Evolutionary conservation across 2,888 invertebrate genomes (phyloP), one percentile per base, ranked within the genome.

Genomic region (Ditylenchus weischeri): DNA sequence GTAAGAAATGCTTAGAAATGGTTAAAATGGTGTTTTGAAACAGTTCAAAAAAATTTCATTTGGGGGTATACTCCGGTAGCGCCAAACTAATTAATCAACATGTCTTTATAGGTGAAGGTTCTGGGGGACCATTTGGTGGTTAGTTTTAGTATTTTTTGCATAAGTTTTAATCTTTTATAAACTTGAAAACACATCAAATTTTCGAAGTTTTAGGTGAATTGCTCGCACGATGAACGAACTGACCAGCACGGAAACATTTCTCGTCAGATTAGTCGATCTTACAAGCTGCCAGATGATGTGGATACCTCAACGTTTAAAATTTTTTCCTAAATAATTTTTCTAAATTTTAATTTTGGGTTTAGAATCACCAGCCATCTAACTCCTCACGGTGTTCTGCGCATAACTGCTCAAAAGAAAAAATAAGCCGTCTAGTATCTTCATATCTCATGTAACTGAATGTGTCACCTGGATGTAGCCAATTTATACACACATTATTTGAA

Each of bases 41-140:
- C n/a, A n/a, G n/a, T n/a, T n/a, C n/a, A n/a, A n/a, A n/a, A n/a
- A n/a, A n/a, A n/a, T n/a, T n/a, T n/a, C n/a, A n/a, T n/a, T n/a
- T n/a, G n/a, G n/a, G n/a, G n/a, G n/a, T n/a, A n/a, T n/a, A n/a
- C n/a, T n/a, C n/a, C n/a, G n/a, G n/a, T n/a, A n/a, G n/a, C n/a
- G n/a, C n/a, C n/a, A n/a, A 38, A 47, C 18, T 62, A 19, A 19
- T 19, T 8, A 62, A 15, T 38, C n/a, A 19, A 57, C 7, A 5
- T 29, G 1, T 54, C 36, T 8, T 23, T 70, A 13, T 23, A 81
- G 75, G 80, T 81, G 38, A 81, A 81, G 67, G 80, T 82, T 7
- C 72, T 74, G 49, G 79, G 79, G 47, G 77, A 82, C 58, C 77
- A 80, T 43, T 72, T 81, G 60, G 72, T 78, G 54, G 76, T 80